Conservation (phyloP, 2,888 invertebrate species). For the Oithona nana region DNA sequence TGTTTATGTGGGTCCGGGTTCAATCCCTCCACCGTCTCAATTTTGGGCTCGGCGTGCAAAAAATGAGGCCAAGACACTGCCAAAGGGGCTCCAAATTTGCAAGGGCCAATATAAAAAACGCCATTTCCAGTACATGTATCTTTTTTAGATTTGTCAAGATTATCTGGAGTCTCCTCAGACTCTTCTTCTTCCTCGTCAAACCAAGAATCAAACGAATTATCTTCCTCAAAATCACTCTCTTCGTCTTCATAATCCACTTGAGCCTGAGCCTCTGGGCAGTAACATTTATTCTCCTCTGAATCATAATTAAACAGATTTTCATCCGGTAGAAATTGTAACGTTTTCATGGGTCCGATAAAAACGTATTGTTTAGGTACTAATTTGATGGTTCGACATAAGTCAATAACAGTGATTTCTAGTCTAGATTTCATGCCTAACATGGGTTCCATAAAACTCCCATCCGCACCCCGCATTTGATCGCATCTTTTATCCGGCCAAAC, state of each 20-base stretch:
- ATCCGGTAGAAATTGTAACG: background rate
- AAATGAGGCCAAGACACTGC: slow-evolving; percentile 9
- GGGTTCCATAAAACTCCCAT: background rate
- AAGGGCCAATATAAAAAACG: slow-evolving; percentile 1
- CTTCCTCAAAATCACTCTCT: background rate
- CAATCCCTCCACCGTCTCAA: background rate
- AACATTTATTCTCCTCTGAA: background rate
- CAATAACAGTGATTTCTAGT: background rate
- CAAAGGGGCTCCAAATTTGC: slow-evolving; percentile 14
- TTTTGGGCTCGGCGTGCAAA: background rate
- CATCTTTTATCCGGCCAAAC: background rate
- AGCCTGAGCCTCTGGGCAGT: background rate
- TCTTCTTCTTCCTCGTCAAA: background rate
- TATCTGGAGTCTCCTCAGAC: background rate
- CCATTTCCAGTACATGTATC: background rate
- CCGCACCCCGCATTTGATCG: background rate
- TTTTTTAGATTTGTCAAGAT: background rate
- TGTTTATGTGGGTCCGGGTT: background rate
- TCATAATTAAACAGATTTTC: background rate
- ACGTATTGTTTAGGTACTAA: background rate
- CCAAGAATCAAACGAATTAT: too few species aligned
- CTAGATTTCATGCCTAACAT: background rate
- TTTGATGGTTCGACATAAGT: background rate
- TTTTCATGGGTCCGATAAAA: background rate
- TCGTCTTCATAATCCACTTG: background rate